phyloP scores from a whole-genome alignment of 2,888 invertebrate species.

The Sinelater perroti region DNA sequence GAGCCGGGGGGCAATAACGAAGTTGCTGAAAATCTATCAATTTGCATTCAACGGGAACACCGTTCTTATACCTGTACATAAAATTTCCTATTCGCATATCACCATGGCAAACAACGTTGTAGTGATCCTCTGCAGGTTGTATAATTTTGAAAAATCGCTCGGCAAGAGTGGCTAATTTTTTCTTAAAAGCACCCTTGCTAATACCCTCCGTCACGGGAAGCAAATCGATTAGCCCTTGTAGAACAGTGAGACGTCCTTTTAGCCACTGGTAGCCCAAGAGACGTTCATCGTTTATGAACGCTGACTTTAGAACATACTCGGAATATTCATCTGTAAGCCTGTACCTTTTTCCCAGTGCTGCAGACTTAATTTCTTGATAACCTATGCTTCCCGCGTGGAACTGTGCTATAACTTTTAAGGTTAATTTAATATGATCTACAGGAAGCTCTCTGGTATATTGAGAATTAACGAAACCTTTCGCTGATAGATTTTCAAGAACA shows the following conservation, averaged over 20 bases:
- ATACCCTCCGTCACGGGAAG: constrained; percentile 26
- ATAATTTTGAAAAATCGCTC: constrained; percentile 48
- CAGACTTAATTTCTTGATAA: constrained; percentile 36
- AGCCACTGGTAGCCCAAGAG: constrained; percentile 48
- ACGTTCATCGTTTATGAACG: constrained; percentile 51
- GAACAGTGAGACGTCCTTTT: constrained; percentile 25
- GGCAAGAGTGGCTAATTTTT: constrained; percentile 22
- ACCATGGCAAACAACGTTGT: constrained; percentile 56
- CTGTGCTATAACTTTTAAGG: constrained; percentile 47
- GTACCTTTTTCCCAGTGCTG: constrained; percentile 39
- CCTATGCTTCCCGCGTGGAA: constrained; percentile 54
- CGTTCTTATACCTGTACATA: constrained; percentile 47
- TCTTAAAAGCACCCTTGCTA: constrained; percentile 29
- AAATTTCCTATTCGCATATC: constrained; percentile 53
- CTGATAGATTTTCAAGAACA: constrained; percentile 57
- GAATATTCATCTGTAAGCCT: constrained; percentile 49
- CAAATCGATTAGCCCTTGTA: constrained; percentile 28
- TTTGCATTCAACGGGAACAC: constrained; percentile 45
- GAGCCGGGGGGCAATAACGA: constrained; percentile 70
- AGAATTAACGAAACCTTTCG: constrained; percentile 43
- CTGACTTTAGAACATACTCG: constrained; percentile 54
- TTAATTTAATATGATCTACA: constrained; percentile 42
- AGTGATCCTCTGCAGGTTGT: constrained; percentile 53
- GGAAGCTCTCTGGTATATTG: constrained; percentile 27
- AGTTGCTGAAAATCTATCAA: constrained; percentile 54